Percentiles rank a stretch among this genome's conserved stretches.
These are phyloP conservation scores for Puffinus mauretanicus DNA, from an alignment of 2,113 vertebrate genomes.

Conservation along the genomic window DNA sequence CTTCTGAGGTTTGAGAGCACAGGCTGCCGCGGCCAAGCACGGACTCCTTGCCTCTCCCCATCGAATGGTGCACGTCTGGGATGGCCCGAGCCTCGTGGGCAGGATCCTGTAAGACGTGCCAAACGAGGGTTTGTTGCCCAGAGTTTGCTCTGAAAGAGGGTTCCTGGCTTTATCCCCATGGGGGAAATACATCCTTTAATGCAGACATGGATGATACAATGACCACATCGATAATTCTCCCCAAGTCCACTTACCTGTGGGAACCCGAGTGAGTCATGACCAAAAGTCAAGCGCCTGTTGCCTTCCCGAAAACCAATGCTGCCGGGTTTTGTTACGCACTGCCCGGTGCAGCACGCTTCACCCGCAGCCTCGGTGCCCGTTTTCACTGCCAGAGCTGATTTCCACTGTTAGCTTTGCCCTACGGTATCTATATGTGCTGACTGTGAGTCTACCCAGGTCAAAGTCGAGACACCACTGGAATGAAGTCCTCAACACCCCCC, in stretches of 20 bases:
- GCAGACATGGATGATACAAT: not conserved
- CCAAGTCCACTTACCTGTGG: not conserved
- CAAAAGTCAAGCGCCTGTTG: not conserved
- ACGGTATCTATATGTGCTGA: not conserved
- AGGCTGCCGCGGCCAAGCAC: not conserved
- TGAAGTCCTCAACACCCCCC: not conserved
- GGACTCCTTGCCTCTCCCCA: not conserved
- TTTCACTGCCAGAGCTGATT: not conserved
- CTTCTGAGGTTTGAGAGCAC: not conserved
- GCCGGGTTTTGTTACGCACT: not conserved
- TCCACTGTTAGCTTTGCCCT: not conserved
- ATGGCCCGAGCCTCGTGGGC: not conserved
- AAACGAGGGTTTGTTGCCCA: not conserved
- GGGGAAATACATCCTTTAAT: not conserved
- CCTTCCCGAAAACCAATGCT: not conserved
- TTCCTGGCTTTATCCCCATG: not conserved
- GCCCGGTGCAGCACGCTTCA: not conserved
- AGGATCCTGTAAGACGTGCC: not conserved
- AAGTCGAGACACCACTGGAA: not conserved
- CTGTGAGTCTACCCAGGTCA: not conserved
- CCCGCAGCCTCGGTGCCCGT: rapidly evolving
- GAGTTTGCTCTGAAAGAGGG: not conserved
- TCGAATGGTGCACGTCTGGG: not conserved
- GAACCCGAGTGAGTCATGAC: not conserved
- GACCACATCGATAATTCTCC: not conserved